A percentile compares a stretch with the other conserved stretches of the same genome.
phyloP scores from a whole-genome alignment of 2,113 vertebrate species.

The Castor canadensis region DNA sequence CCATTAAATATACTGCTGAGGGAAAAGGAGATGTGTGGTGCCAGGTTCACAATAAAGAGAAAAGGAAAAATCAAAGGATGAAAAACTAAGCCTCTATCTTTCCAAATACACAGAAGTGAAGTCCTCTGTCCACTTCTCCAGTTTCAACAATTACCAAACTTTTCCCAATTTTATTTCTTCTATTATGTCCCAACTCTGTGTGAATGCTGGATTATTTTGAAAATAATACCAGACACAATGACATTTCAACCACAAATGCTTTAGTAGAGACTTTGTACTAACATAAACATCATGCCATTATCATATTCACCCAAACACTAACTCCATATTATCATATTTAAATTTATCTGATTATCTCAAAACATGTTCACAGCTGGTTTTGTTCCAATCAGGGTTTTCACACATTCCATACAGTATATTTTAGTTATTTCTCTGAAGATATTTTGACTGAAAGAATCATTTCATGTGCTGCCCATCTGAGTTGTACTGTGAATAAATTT shows the following conservation, averaged over 20 bases:
- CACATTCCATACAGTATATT: background rate
- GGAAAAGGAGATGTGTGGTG: background rate
- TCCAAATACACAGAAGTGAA: background rate
- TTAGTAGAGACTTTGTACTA: background rate
- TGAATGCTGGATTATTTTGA: background rate
- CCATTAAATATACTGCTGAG: background rate
- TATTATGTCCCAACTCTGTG: background rate
- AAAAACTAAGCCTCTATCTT: background rate
- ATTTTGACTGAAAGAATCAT: background rate
- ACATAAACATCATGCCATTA: background rate
- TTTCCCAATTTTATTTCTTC: background rate
- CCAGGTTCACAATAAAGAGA: background rate
- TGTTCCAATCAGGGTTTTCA: background rate
- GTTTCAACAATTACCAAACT: background rate
- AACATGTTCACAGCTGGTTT: background rate
- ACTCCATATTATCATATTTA: background rate
- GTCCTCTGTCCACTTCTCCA: background rate
- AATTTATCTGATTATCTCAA: conserved; percentile 9
- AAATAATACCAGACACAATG: background rate
- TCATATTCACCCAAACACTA: background rate
- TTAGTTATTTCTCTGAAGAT: background rate
- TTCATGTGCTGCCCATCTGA: conserved; percentile 1
- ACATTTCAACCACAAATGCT: background rate
- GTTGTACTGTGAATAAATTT: background rate
- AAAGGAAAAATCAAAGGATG: background rate